phyloP scores from a whole-genome alignment of 2,113 vertebrate genomes.

The Myanophis thanlyinensis region DNA sequence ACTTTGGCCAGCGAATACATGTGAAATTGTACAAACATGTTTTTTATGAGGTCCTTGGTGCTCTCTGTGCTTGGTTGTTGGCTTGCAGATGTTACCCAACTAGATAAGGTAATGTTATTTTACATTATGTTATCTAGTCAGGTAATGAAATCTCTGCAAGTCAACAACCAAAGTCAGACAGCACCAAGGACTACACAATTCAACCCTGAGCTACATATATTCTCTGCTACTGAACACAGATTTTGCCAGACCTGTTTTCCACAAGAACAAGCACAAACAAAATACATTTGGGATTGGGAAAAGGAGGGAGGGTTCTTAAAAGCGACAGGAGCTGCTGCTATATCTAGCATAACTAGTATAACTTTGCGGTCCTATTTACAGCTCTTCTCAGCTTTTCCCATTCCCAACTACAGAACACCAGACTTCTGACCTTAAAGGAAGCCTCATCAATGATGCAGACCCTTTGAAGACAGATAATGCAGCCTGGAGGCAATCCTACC shows the following conservation, averaged over 20 bases:
- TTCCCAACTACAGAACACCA: neutral
- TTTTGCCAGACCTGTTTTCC: neutral
- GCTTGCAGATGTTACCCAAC: neutral
- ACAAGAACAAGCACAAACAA: neutral
- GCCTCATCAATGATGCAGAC: conserved; percentile 31
- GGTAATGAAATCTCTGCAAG: neutral
- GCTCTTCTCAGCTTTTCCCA: neutral
- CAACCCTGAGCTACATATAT: neutral
- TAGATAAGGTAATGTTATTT: too few relatives aligned
- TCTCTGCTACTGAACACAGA: neutral
- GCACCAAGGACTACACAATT: neutral
- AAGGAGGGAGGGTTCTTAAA: neutral
- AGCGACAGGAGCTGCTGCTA: neutral
- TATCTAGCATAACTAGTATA: too few relatives aligned
- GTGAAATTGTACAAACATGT: neutral
- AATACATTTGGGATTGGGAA: neutral
- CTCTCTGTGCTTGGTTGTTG: neutral
- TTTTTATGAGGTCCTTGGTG: neutral
- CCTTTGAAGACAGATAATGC: conserved; percentile 14
- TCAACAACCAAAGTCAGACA: neutral
- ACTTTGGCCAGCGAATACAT: neutral
- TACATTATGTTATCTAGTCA: neutral
- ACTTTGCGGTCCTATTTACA: neutral
- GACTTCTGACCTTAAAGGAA: conserved; percentile 17
- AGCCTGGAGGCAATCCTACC: conserved; percentile 9